Evolutionary conservation across 2,113 vertebrate species (phyloP), one percentile per base, ranked within the genome.

Genomic region (Sebastes schlegelii): DNA sequence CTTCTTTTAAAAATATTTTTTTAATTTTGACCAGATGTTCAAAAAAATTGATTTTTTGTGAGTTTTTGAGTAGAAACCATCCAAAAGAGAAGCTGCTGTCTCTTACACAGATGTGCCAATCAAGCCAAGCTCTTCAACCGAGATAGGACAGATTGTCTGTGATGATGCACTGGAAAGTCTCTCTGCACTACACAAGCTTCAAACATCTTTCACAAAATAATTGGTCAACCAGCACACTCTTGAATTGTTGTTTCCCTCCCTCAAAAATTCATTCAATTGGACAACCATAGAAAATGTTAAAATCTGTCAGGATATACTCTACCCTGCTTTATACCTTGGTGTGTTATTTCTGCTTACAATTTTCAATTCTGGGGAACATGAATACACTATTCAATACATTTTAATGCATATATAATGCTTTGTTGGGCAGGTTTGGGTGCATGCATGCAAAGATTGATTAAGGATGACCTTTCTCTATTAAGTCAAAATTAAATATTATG

Each of bases 401-500:
- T 81, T 72, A 80, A 82, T 87, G 71, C 71, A 87, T 82, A 75
- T 58, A 4, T 72, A 66, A 82, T 82, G 63, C 40, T 77, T 83
- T 62, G 34, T 58, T 49, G 23, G 17, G 75, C 4, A 54, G 43
- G 45, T 64, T 74, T 43, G 54, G 23, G n/a, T 76, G 84, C 13
- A 57, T 63, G 63, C 62, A 66, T 43, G 8, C n/a, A 12, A 60
- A 67, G 69, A 86, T 48, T 43, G 26, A 80, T 66, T 46, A 12
- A 17, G 2, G 5, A 63, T 17, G 48, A 63, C 55, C 14, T 46
- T 66, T 49, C 23, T 43, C 42, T 70, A 11, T 52, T 16, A 11
- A 40, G 19, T 72, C 16, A 46, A 80, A 64, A 73, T 68, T 0
- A 54, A 70, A 62, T 75, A 13, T 19, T 17, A 43, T 4, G 4